These are phyloP conservation scores for Pogonognathellus flavescens DNA, from an alignment of 1,140 invertebrate genomes.

Conservation along the genomic window DNA sequence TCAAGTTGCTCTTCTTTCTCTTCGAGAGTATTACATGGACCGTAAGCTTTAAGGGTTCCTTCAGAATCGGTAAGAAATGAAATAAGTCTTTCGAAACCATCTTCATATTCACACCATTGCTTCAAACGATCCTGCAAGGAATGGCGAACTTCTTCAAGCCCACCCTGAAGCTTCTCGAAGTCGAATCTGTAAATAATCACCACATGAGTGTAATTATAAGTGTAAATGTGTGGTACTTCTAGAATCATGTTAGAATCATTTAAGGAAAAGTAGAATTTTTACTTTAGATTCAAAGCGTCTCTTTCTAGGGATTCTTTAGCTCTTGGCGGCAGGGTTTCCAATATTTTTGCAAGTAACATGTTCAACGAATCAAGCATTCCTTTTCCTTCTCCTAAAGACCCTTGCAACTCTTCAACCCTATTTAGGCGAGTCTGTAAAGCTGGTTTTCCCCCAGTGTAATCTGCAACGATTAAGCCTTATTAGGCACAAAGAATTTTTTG, in stretches of 20 bases:
- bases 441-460: conserved; percentile 85
- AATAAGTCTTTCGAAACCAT: conserved; percentile 84
- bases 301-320: conserved; percentile 85
- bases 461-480: conserved; percentile 69
- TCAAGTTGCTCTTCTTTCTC: conserved; percentile 91
- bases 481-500: too few relatives aligned
- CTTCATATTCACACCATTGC: conserved; percentile 93
- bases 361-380: conserved; percentile 80
- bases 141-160: conserved; percentile 81
- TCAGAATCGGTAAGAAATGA: conserved; percentile 90
- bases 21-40: conserved; percentile 84
- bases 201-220: neutral
- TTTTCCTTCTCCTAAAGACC: conserved; percentile 81
- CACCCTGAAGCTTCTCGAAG: conserved; percentile 84
- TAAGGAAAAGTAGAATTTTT: conserved; percentile 63
- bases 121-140: conserved; percentile 86
- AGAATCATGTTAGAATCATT: too few relatives aligned
- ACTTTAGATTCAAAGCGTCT: conserved; percentile 82
- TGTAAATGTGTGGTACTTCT: too few relatives aligned
- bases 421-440: conserved; percentile 79
- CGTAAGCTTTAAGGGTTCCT: conserved; percentile 87
- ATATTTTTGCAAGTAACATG: conserved; percentile 77
- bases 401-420: conserved; percentile 83
- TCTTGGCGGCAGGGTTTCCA: conserved; percentile 77
- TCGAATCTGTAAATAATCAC: conserved; percentile 74